These are phyloP conservation scores for Falco columbarius DNA, from an alignment of 2,797 vertebrate species.

Conservation along the genomic window DNA sequence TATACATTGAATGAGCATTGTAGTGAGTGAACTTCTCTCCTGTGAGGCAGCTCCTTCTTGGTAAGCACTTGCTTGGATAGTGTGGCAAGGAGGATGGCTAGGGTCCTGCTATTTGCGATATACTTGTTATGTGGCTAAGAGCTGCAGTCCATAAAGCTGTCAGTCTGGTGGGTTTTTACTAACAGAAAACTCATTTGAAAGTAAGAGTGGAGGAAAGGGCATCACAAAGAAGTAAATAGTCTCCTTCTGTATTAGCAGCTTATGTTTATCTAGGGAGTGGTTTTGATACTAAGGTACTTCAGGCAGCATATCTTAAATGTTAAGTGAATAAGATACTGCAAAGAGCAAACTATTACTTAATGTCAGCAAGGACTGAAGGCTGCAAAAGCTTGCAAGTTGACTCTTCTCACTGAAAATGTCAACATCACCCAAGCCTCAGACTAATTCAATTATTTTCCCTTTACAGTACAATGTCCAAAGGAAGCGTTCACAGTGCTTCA, in stretches of 20 bases:
- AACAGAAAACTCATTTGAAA: neutral
- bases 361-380: neutral
- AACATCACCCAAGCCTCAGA: neutral
- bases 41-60: neutral
- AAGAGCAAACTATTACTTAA: neutral
- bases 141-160: neutral
- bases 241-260: neutral
- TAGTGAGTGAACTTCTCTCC: neutral
- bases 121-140: neutral
- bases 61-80: neutral
- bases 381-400: neutral
- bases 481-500: neutral
- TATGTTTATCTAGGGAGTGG: neutral
- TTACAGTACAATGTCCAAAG: neutral
- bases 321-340: neutral
- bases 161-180: neutral
- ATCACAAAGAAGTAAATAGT: neutral
- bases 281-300: neutral
- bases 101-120: neutral
- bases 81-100: neutral
- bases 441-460: slow-evolving; percentile 21
- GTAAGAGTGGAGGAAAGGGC: neutral
- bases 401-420: slow-evolving; percentile 5
- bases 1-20: neutral
- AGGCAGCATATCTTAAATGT: neutral